These are phyloP conservation scores for Zaprionus taronus DNA, from an alignment of 1,140 invertebrate species.

Conservation along the genomic window DNA sequence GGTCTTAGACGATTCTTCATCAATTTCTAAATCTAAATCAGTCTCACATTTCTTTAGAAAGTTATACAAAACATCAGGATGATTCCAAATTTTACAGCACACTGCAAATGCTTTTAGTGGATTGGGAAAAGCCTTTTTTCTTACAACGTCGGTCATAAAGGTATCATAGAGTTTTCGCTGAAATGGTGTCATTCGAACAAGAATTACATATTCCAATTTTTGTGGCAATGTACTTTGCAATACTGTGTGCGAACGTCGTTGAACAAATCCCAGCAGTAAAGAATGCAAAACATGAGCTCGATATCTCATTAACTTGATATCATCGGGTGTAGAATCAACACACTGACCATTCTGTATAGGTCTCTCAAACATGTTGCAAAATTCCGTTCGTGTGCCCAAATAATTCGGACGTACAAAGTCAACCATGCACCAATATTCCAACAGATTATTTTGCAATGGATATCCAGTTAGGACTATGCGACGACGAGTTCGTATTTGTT, in stretches of 20 bases:
- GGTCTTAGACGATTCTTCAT: slow-evolving; percentile 85
- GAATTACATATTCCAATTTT: slow-evolving; percentile 96
- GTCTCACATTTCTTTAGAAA: slow-evolving; percentile 94
- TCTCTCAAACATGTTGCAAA: slow-evolving; percentile 97
- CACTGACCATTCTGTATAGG: slow-evolving; percentile 98
- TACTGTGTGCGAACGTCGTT: slow-evolving; percentile 95
- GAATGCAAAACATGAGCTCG: slow-evolving; percentile 95
- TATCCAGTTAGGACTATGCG: slow-evolving; percentile 97
- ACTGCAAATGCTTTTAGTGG: slow-evolving; percentile 99
- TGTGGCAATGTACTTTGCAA: slow-evolving; percentile 93
- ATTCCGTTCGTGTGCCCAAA: slow-evolving; percentile 96
- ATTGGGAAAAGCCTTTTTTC: slow-evolving; percentile 94
- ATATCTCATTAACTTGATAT: slow-evolving; percentile 95
- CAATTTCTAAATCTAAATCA: slow-evolving; percentile 95
- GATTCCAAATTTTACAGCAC: slow-evolving; percentile 99
- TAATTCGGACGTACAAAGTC: slow-evolving; percentile 98
- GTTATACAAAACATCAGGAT: slow-evolving; percentile 98
- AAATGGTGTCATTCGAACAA: slow-evolving; percentile 94
- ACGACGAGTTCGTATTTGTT: slow-evolving; percentile 95
- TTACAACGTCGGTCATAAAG: slow-evolving; percentile 96
- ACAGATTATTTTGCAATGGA: slow-evolving; percentile 97
- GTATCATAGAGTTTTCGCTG: slow-evolving; percentile 95
- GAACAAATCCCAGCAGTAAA: slow-evolving; percentile 95
- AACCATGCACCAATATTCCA: slow-evolving; percentile 99
- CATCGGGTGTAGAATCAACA: slow-evolving; percentile 95